Evolutionary conservation across 2,888 invertebrate genomes (phyloP), one percentile per base, ranked within the genome.

Genomic region (Nysson spinosus): DNA sequence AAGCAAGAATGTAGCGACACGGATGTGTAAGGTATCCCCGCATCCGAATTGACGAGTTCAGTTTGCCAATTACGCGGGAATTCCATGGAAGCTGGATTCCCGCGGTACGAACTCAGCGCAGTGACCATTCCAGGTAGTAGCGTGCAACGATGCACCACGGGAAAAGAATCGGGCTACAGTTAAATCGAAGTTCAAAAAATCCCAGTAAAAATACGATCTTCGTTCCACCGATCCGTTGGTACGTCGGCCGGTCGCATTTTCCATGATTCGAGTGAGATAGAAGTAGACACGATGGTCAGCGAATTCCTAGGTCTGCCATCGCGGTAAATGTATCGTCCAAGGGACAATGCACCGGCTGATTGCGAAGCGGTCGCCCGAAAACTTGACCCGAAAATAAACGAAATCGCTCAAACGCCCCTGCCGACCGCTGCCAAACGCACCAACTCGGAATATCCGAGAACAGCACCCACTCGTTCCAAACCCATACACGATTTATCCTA

Each of bases 271-370:
- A 17, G 37, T 26, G 44, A 37, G 7, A 4, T 17, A 42, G 12
- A n/a, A 34, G 12, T 22, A 9, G 17, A 35, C 22, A 24, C 14
- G 26, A 6, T 4, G 28, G 26, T 50, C 46, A 24, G 12, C 57
- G 57, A 69, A 69, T 69, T 77, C 72, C 69, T 63, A 46, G 50
- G 49, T 32, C 42, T 32, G 50, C 26, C 61, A 65, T 72, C 65
- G 65, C 64, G 51, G 77, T 69, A 72, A 78, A 78, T 81, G 77
- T 80, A 82, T 82, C 75, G 80, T 80, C 79, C 72, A 9, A 16
- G 37, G 79, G 77, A 85, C 85, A 84, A 85, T 85, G 79, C 78
- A 55, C 58, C 44, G 77, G 76, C 81, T 85, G 85, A 85, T 85
- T 85, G 85, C 80, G 75, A 76, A 69, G 70, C 79, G 80, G 68